A percentile compares a stretch with the other conserved stretches of the same genome.
phyloP scores from a whole-genome alignment of 2,797 vertebrate genomes.

The Naso thynnoides region DNA sequence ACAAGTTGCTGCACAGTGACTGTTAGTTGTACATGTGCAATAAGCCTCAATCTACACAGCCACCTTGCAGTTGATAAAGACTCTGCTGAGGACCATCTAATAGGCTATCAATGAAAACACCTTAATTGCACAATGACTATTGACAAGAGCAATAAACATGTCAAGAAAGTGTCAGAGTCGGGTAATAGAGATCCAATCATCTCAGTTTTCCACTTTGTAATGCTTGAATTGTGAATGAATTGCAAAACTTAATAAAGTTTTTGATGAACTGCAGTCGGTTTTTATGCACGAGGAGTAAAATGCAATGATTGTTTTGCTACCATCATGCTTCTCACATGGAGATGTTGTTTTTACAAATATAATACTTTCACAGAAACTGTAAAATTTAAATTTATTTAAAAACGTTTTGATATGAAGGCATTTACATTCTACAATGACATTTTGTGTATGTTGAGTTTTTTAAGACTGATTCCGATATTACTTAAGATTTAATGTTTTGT shows the following conservation, averaged over 20 bases:
- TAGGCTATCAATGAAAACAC: conserved; percentile 90
- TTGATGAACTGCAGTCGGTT: conserved; percentile 70
- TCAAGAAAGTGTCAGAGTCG: conserved; percentile 89
- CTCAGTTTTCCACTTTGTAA: conserved; percentile 84
- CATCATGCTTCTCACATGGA: background rate
- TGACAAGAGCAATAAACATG: conserved; percentile 93
- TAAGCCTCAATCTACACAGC: conserved; percentile 35
- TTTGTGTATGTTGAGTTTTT: too few species aligned
- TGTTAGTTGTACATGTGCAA: conserved; percentile 27
- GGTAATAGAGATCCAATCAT: conserved; percentile 91
- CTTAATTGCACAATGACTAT: conserved; percentile 95
- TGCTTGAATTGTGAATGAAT: conserved; percentile 84
- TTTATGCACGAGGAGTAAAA: conserved; percentile 60
- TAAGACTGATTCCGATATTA: too few species aligned
- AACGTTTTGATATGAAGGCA: too few species aligned
- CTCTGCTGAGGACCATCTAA: conserved; percentile 84
- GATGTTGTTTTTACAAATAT: background rate
- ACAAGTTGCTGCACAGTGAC: conserved; percentile 44
- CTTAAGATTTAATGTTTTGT: too few species aligned
- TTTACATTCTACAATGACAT: too few species aligned
- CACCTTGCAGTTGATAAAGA: conserved; percentile 66
- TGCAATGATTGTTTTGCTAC: background rate
- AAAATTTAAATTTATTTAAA: background rate
- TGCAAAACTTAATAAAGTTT: too few species aligned
- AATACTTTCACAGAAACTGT: background rate